Base-by-base conservation (phyloP, 2,888 invertebrate genomes). In the Elgonia sp. region DNA sequence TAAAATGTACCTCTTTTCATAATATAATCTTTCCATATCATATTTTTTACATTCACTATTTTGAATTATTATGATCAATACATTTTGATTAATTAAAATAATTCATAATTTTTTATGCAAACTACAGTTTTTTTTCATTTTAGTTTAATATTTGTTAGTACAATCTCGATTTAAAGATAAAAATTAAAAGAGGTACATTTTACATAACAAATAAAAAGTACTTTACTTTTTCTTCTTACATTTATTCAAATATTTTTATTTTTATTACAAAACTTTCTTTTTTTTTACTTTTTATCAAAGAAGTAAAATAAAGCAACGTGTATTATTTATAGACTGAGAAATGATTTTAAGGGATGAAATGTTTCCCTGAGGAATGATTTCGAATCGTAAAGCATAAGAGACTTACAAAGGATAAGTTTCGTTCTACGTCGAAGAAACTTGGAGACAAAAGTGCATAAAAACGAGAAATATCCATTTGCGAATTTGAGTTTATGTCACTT, bases 381-480 rank as follows among this genome's bases (percentile, higher is more conserved):
- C 14, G 12, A 14, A 53, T 70, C 53, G 37, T 37, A 57, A 72
- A 57, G 55, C 29, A 57, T 40, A 57, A 55, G 16, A 70, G 14
- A 40, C 39, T 8, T 73, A 55, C 55, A 57, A 57, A 73, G 21
- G 40, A 60, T 73, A 73, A 73, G 60, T 73, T 73, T 60, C 14
- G 53, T 72, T 55, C 55, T 55, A 72, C 20, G 20, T 60, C 42
- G 37, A 21, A 42, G 21, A 20, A 73, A 60, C 55, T 60, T 60
- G 10, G 42, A 60, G 18, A 60, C 21, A 73, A 73, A 72, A 72
- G 72, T 72, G 21, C 57, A 57, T 20, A 57, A 37, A 72, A 73
- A 60, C 20, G 29, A 60, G 73, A 42, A 60, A 73, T 73, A 42
- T 60, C 9, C 73, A 60, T 73, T 42, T 60, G 21, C 21, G 60